Base-by-base conservation (phyloP, 2,113 vertebrate species). In the Saccopteryx leptura region DNA sequence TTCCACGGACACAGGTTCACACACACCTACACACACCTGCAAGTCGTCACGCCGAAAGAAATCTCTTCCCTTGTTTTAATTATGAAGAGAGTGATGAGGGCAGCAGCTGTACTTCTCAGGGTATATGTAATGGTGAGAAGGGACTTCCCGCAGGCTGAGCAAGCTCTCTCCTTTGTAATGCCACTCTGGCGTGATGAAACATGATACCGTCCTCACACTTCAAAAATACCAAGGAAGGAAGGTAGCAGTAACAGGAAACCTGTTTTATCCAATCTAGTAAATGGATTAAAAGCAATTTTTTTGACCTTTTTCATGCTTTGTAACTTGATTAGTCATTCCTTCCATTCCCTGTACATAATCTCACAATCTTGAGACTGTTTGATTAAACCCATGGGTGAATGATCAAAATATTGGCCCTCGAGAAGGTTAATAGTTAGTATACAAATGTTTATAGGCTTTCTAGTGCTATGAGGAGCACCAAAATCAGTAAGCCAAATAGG, bases 21-120 rank as follows among this genome's bases (percentile, higher is more conserved):
- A 14, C 46, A 12, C 13, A 17, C 56, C 23, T 28, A 74, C 60
- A 58, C 15, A 54, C 14, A 50, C 33, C 21, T n/a, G 26, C 9
- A 65, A 5, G 33, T 56, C 74, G 82, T 92, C n/a, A 86, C 56
- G 87, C 21, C 80, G 13, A 95, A 74, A 97, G 54, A 80, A 66
- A 96, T 94, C 48, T 72, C 9, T 97, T 97, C 14, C 75, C 74
- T 90, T 90, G 13, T 88, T 97, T 98, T 96, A 95, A 96, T 96
- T 96, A 85, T 81, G 81, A 31, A 90, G 9, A 78, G 39, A 93
- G 1, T 96, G 71, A 97, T 33, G 95, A 95, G 63, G 63, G 68
- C 58, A 74, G 61, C 96, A 97, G 31, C 33, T 90, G 76, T 58
- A 92, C 31, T 91, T 95, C 58, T 91, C 91, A 93, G 92, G 94